Evolutionary conservation across 2,797 vertebrate genomes (phyloP).

Genomic region (Macropodus opercularis): DNA sequence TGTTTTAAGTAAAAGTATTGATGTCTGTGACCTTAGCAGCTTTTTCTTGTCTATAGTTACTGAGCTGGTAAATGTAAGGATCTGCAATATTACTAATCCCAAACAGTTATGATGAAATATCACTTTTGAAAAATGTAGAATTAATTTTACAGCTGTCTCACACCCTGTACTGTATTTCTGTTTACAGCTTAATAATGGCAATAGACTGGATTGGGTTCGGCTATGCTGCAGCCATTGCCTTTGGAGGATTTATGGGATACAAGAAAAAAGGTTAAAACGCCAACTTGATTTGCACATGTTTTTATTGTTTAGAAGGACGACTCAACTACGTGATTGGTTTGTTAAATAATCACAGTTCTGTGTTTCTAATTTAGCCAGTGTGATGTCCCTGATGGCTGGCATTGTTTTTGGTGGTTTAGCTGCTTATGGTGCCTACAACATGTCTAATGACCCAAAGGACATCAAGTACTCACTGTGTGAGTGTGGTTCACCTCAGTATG

Average conservation of each 20-base stretch:
- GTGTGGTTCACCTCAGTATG: constrained; percentile 55
- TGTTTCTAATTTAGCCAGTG: constrained; percentile 82
- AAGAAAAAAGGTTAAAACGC: constrained; percentile 85
- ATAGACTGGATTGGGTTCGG: constrained; percentile 92
- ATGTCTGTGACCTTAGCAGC: no score
- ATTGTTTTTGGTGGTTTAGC: constrained; percentile 87
- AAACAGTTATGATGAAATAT: no score
- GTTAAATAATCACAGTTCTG: not conserved
- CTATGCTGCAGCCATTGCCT: constrained; percentile 85
- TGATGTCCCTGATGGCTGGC: constrained; percentile 89
- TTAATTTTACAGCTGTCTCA: not conserved
- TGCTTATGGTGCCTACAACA: constrained; percentile 87
- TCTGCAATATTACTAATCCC: no score
- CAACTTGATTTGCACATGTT: not conserved
- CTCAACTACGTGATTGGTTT: not conserved
- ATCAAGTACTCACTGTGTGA: constrained; percentile 89
- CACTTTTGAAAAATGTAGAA: no score
- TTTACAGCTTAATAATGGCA: constrained; percentile 70
- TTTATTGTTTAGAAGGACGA: not conserved
- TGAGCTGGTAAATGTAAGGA: no score
- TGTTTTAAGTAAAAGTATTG: no score
- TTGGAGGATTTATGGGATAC: constrained; percentile 90
- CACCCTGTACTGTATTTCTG: not conserved
- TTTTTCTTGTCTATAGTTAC: no score
- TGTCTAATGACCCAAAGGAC: constrained; percentile 84